Evolutionary conservation across 2,113 vertebrate species (phyloP).

Genomic region (Tachuris rubrigastra): DNA sequence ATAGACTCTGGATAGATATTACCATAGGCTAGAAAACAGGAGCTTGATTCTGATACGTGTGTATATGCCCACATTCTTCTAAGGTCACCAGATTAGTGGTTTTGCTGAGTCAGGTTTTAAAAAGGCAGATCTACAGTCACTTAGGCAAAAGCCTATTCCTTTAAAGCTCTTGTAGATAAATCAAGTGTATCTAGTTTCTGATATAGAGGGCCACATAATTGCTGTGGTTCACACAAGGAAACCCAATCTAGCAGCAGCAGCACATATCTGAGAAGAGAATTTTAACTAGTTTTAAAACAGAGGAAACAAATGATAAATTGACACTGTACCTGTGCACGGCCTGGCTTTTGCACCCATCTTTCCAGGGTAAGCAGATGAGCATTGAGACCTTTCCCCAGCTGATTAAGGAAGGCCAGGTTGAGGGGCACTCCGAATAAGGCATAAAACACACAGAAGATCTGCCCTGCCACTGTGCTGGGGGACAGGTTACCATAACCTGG

Average conservation of each 20-base stretch:
- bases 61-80: not conserved
- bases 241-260: not conserved
- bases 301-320: not conserved
- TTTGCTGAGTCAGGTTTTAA: not conserved
- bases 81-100: not conserved
- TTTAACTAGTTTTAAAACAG: not conserved
- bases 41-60: not conserved
- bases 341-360: conserved; percentile 78
- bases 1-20: not conserved
- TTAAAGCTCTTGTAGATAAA: not conserved
- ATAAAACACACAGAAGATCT: conserved; percentile 92
- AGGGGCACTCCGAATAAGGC: conserved; percentile 89
- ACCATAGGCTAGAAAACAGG: not conserved
- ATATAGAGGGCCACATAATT: not conserved
- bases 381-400: conserved; percentile 82
- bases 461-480: conserved; percentile 86
- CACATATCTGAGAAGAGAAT: not conserved
- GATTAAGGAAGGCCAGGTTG: conserved; percentile 89
- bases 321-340: conserved; percentile 78
- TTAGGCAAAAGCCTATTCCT: not conserved
- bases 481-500: conserved; percentile 90
- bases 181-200: not conserved
- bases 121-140: not conserved
- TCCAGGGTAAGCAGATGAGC: conserved; percentile 77
- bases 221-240: not conserved